Evolutionary conservation across 2,888 invertebrate genomes (phyloP).

Genomic region (Athalia rosae): DNA sequence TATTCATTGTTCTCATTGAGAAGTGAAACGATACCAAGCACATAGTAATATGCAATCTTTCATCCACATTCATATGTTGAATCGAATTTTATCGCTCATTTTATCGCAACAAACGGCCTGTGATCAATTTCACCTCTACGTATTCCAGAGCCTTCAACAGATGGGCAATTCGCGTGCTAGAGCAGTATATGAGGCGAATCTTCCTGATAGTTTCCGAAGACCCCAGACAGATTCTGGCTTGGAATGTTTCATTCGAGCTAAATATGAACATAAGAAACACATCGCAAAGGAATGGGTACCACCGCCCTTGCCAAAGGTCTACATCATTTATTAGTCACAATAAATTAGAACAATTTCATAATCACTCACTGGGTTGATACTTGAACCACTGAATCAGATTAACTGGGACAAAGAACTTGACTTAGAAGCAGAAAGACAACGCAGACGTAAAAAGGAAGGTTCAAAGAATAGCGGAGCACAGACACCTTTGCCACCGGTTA

Average conservation of each 20-base stretch:
- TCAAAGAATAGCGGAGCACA: slow-evolving; percentile 75
- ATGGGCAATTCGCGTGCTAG: slow-evolving; percentile 98
- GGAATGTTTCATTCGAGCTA: slow-evolving; percentile 97
- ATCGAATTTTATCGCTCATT: background rate
- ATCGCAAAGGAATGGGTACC: slow-evolving; percentile 98
- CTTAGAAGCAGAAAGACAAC: slow-evolving; percentile 88
- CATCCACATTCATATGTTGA: background rate
- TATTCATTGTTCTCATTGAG: no score
- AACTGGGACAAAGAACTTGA: slow-evolving; percentile 91
- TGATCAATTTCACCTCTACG: slow-evolving; percentile 32
- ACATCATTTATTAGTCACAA: slow-evolving; percentile 32
- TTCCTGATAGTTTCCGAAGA: slow-evolving; percentile 95
- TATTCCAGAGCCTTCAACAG: slow-evolving; percentile 85
- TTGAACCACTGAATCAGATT: slow-evolving; percentile 64
- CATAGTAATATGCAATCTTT: background rate
- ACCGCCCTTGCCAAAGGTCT: slow-evolving; percentile 88
- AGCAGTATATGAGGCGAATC: slow-evolving; percentile 97
- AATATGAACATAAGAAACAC: slow-evolving; percentile 99
- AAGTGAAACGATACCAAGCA: no score
- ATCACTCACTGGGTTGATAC: slow-evolving; percentile 2
- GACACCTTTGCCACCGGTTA: slow-evolving; percentile 68
- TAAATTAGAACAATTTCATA: background rate
- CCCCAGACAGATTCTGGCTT: slow-evolving; percentile 96
- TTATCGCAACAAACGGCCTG: slow-evolving; percentile 28
- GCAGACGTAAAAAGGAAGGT: slow-evolving; percentile 86